Evolutionary conservation across 2,797 vertebrate genomes (phyloP).

Genomic region (Micromesistius poutassou): DNA sequence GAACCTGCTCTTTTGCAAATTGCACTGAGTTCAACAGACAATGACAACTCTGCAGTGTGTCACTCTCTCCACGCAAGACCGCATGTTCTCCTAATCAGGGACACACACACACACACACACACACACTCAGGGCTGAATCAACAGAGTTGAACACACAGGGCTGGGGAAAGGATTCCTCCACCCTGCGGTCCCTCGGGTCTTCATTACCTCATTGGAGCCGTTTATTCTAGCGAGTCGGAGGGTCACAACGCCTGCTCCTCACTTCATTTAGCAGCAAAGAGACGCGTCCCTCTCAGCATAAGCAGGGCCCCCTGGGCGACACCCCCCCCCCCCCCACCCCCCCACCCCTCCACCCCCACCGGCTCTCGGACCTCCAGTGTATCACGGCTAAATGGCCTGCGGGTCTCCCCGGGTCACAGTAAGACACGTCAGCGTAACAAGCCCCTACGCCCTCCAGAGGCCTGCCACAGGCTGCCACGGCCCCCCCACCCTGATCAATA

Average conservation of each 20-base stretch:
- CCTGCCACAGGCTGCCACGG: too few species aligned
- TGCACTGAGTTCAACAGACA: constrained; percentile 38
- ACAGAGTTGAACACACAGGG: constrained; percentile 23
- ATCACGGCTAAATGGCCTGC: neutral
- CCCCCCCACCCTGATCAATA: neutral
- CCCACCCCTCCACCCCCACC: neutral
- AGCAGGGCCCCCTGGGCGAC: constrained; percentile 6
- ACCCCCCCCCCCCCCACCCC: too few species aligned
- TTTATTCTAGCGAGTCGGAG: constrained; percentile 47
- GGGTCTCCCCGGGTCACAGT: neutral
- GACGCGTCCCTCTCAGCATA: constrained; percentile 36
- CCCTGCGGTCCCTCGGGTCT: constrained; percentile 45
- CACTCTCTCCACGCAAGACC: constrained; percentile 37
- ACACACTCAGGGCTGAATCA: constrained; percentile 17
- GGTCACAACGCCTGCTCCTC: constrained; percentile 42
- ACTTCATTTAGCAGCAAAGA: constrained; percentile 56
- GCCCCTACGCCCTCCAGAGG: neutral
- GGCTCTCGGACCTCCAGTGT: constrained; percentile 27
- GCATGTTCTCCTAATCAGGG: constrained; percentile 40
- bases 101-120: constrained; percentile 7
- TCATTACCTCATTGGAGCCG: constrained; percentile 66
- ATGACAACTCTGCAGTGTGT: constrained; percentile 19
- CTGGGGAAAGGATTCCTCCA: constrained; percentile 32
- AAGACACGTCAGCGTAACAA: neutral
- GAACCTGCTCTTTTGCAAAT: constrained; percentile 54